phyloP scores from a whole-genome alignment of 37 sponge, comb jelly and placozoan species.

The Chondrosia reniformis region DNA sequence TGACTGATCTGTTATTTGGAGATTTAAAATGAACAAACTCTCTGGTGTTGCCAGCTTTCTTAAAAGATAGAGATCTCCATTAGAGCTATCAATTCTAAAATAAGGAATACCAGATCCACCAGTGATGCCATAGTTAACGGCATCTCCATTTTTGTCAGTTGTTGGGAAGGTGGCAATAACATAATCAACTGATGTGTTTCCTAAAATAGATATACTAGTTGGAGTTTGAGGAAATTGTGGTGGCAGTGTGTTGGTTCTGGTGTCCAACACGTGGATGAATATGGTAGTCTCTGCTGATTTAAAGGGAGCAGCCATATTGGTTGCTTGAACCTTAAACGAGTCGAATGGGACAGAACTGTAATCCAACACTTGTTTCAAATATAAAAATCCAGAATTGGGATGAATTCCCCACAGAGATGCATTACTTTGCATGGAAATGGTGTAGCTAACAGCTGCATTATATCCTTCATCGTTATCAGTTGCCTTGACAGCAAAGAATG shows the following conservation, averaged over 20 bases:
- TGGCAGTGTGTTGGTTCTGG: conserved; percentile 42
- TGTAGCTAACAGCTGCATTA: conserved; percentile 26
- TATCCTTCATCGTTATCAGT: conserved; percentile 12
- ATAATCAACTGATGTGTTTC: conserved; percentile 15
- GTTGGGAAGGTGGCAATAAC: conserved; percentile 29
- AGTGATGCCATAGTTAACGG: conserved; percentile 28
- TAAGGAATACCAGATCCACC: conserved; percentile 63
- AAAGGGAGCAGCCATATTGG: not conserved
- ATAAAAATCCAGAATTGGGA: conserved; percentile 39
- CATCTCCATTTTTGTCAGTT: conserved; percentile 31
- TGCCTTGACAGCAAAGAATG: conserved; percentile 51
- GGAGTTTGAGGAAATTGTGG: conserved; percentile 38
- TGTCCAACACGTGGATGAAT: conserved; percentile 30
- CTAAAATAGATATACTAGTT: not conserved
- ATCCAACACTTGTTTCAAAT: conserved; percentile 23
- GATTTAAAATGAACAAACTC: not conserved
- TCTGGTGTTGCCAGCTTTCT: conserved; percentile 12
- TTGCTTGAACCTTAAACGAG: conserved; percentile 8
- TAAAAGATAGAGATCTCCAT: conserved; percentile 30
- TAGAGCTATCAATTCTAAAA: conserved; percentile 25
- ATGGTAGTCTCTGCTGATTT: not conserved
- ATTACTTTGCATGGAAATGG: not conserved
- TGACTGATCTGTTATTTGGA: conserved; percentile 19
- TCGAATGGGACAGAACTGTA: conserved; percentile 11
- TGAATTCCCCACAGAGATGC: conserved; percentile 8